A percentile compares a stretch with the other conserved stretches of the same genome.
Evolutionary conservation across 2,888 invertebrate genomes (phyloP).

Genomic region (Amphipyra berbera): DNA sequence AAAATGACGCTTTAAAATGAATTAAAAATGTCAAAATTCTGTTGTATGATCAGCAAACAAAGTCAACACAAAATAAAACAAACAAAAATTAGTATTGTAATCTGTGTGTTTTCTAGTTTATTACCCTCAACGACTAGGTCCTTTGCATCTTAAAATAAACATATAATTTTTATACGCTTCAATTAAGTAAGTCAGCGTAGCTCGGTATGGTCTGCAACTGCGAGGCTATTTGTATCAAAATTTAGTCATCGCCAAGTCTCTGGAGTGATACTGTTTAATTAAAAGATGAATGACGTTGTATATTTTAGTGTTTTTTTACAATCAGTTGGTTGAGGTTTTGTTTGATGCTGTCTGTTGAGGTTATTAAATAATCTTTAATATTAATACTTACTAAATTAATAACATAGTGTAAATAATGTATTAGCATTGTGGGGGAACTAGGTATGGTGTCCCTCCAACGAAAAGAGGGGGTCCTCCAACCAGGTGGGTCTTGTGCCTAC

Average conservation of each 20-base stretch:
- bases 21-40: no score
- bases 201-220: constrained; percentile 10
- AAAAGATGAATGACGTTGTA: constrained; percentile 20
- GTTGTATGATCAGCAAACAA: no score
- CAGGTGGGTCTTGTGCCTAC: no score
- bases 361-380: no score
- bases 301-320: constrained; percentile 13
- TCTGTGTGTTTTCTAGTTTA: constrained; percentile 2
- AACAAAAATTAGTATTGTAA: background rate
- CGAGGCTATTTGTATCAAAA: constrained; percentile 26
- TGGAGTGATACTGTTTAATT: constrained; percentile 16
- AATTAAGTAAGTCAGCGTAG: constrained; percentile 33
- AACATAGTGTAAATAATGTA: no score
- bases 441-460: no score
- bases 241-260: constrained; percentile 27
- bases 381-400: no score
- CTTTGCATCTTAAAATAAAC: constrained; percentile 9
- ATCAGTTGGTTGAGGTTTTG: constrained; percentile 1
- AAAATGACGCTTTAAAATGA: no score
- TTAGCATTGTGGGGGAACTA: no score
- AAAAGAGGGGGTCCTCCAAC: no score
- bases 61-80: background rate
- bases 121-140: background rate
- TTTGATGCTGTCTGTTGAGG: background rate
- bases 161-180: constrained; percentile 25